Evolutionary conservation across 2,888 invertebrate species (phyloP), one percentile per base, ranked within the genome.

Genomic region (Aspidiotus rigidus): DNA sequence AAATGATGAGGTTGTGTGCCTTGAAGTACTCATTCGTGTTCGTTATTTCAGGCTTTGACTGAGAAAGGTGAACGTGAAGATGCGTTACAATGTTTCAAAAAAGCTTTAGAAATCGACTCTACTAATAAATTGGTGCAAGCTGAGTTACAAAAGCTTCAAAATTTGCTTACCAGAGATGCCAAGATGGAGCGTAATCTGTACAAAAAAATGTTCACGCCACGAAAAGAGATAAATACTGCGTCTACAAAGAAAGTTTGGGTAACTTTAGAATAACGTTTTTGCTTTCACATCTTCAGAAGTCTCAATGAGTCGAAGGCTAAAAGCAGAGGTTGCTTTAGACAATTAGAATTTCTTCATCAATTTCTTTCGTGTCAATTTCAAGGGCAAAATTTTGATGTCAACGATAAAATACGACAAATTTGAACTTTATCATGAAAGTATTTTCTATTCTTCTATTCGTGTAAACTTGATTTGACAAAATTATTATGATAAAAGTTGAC

Each of bases 61-160:
- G 83, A 82, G 5, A 86, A 86, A 79, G 85, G 86, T 0, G 86
- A 90, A 69, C 83, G 86, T 59, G 78, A 84, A 1, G 84, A 85
- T 61, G 92, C 93, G 0, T 82, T 91, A 69, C 80, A 81, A 62
- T 83, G 85, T 39, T 77, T 88, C 64, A 82, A 82, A 71, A 82
- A 83, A 75, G 88, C 86, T 1, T 80, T 83, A 39, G 82, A 82
- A 69, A 76, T 86, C 63, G 85, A 86, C 73, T 88, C 89, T 0
- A 83, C 85, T 13, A 84, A 82, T 69, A 83, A 82, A 77, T 80
- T 82, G 13, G 81, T 86, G 57, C 81, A 82, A 72, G 80, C 80
- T 72, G 85, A 86, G 75, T 76, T 87, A 69, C 78, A 80, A 1
- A 79, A 80, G 72, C 76, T 85, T 16, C 81, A 82, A 61, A 80